Conservation (phyloP, 2,888 invertebrate genomes). For the Zygogramma bicolorata region DNA sequence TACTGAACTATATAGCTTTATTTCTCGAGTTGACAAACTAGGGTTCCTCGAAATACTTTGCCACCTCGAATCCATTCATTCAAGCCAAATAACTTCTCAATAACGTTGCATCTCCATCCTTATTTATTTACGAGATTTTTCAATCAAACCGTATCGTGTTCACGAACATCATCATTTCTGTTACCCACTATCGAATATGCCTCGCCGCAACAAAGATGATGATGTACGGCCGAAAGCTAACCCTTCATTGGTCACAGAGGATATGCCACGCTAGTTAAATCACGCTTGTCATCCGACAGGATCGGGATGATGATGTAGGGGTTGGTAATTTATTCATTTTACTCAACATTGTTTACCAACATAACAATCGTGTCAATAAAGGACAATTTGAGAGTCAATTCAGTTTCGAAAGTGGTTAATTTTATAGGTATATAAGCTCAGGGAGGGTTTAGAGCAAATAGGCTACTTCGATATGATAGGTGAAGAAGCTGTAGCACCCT, state of each 20-base stretch:
- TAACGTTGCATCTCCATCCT: too few relatives aligned
- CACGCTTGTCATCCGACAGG: conserved; percentile 28
- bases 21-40: too few relatives aligned
- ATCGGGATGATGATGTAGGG: conserved; percentile 30
- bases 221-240: conserved; percentile 8
- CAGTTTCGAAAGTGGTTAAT: not conserved
- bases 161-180: not conserved
- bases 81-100: too few relatives aligned
- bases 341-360: conserved; percentile 37
- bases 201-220: conserved; percentile 1
- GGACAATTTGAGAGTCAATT: conserved; percentile 21
- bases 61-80: too few relatives aligned
- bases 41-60: too few relatives aligned
- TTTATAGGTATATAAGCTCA: not conserved
- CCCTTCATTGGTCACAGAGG: conserved; percentile 26
- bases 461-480: not conserved
- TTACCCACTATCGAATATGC: conserved; percentile 5
- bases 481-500: not conserved
- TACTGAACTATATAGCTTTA: too few relatives aligned
- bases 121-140: not conserved
- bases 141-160: not conserved
- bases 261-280: conserved; percentile 33
- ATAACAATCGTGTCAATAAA: conserved; percentile 34
- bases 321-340: conserved; percentile 38
- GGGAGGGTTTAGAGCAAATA: not conserved